Evolutionary conservation across 2,797 vertebrate genomes (phyloP).

Genomic region (Melopsittacus undulatus): DNA sequence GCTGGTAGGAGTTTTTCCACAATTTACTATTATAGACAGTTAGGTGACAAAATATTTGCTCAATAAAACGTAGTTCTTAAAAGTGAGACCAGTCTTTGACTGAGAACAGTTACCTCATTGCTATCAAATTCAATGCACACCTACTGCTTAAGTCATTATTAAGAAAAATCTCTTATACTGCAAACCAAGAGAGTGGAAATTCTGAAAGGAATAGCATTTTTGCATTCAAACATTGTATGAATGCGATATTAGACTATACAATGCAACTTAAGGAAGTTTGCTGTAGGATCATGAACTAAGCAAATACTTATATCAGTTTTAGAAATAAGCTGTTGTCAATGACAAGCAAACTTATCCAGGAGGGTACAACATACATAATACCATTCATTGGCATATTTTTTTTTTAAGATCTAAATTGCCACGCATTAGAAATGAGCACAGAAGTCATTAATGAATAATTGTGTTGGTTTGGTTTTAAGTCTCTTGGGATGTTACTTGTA

Average conservation of each 20-base stretch:
- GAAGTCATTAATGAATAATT: not conserved
- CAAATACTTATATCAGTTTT: not conserved
- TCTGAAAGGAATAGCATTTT: not conserved
- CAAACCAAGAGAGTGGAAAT: not conserved
- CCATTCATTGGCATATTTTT: not conserved
- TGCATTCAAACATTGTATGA: not conserved
- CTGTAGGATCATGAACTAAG: not conserved
- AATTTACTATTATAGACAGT: not conserved
- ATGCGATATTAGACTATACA: not conserved
- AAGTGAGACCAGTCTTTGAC: not conserved
- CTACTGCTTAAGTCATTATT: not conserved
- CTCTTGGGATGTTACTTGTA: not conserved
- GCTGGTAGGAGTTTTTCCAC: not conserved
- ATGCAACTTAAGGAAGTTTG: not conserved
- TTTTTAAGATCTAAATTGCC: not conserved
- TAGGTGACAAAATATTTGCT: not conserved
- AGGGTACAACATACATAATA: not conserved
- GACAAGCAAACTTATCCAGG: not conserved
- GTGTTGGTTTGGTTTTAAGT: not conserved
- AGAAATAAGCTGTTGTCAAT: not conserved
- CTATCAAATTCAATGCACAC: not conserved
- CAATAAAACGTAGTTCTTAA: not conserved
- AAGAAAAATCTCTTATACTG: not conserved
- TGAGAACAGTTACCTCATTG: not conserved
- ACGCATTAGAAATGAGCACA: not conserved